These are phyloP conservation scores for Cheilosia grossa DNA, from an alignment of 2,888 invertebrate species.

Conservation along the genomic window DNA sequence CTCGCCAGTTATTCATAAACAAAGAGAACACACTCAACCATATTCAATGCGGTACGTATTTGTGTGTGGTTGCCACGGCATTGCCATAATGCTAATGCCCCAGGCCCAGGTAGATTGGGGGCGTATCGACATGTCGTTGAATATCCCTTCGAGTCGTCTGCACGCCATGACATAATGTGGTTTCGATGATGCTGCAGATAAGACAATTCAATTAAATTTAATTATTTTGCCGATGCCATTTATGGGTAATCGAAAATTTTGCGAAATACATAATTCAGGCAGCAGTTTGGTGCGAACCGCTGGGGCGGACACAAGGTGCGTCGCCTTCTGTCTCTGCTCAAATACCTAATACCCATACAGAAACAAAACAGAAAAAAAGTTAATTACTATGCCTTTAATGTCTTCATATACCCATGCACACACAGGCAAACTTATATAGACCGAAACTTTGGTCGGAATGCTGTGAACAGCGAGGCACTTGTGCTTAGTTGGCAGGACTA, in stretches of 20 bases:
- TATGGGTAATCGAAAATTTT: constrained; percentile 70
- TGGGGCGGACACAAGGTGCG: constrained; percentile 39
- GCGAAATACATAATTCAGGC: constrained; percentile 55
- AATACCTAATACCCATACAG: neutral
- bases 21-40: constrained; percentile 38
- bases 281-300: constrained; percentile 48
- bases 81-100: constrained; percentile 6
- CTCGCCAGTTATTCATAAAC: constrained; percentile 52
- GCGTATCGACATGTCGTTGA: constrained; percentile 59
- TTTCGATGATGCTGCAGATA: constrained; percentile 73
- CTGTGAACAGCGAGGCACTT: constrained; percentile 71
- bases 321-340: constrained; percentile 27
- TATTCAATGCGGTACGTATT: constrained; percentile 33
- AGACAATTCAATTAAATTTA: constrained; percentile 75
- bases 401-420: constrained; percentile 28
- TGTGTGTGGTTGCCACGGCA: constrained; percentile 11
- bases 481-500: constrained; percentile 74
- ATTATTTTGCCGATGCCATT: constrained; percentile 74
- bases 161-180: constrained; percentile 65
- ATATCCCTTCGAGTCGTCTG: constrained; percentile 54
- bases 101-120: constrained; percentile 62
- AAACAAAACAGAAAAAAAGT: constrained; percentile 24
- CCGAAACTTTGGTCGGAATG: constrained; percentile 56
- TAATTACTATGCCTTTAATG: constrained; percentile 67
- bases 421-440: constrained; percentile 27